phyloP scores from a whole-genome alignment of 2,797 vertebrate genomes.

The Gambelia wislizenii region DNA sequence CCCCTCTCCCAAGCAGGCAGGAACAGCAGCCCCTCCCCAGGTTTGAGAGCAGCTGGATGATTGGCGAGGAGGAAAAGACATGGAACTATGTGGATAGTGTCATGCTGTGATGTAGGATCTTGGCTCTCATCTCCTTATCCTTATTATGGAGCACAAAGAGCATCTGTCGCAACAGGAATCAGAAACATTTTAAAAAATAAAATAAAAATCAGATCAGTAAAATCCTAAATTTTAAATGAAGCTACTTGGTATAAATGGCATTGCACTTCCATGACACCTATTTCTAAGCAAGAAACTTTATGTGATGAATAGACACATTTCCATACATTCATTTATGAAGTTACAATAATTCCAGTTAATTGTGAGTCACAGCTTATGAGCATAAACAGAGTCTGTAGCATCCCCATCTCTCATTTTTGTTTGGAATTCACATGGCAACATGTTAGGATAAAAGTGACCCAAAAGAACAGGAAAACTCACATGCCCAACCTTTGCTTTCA shows the following conservation, averaged over 20 bases:
- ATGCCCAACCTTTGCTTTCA: background rate
- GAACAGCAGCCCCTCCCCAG: too few relatives aligned
- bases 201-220: background rate
- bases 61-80: too few relatives aligned
- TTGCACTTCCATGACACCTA: background rate
- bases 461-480: background rate
- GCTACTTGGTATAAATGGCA: background rate
- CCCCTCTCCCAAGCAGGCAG: too few relatives aligned
- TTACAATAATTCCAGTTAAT: background rate
- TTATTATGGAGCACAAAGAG: too few relatives aligned
- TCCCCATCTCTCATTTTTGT: background rate
- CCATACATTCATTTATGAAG: background rate
- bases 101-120: too few relatives aligned
- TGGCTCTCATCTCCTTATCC: background rate
- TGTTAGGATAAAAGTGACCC: fast-evolving
- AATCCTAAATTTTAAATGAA: background rate
- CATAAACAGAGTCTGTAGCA: background rate
- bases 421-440: fast-evolving
- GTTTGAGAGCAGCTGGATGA: too few relatives aligned
- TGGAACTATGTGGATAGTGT: too few relatives aligned
- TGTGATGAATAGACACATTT: background rate
- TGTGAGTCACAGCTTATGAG: background rate
- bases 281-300: background rate
- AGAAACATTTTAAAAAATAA: background rate
- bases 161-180: background rate